Conservation (phyloP, 2,113 vertebrate species). For the Sialia sialis region DNA sequence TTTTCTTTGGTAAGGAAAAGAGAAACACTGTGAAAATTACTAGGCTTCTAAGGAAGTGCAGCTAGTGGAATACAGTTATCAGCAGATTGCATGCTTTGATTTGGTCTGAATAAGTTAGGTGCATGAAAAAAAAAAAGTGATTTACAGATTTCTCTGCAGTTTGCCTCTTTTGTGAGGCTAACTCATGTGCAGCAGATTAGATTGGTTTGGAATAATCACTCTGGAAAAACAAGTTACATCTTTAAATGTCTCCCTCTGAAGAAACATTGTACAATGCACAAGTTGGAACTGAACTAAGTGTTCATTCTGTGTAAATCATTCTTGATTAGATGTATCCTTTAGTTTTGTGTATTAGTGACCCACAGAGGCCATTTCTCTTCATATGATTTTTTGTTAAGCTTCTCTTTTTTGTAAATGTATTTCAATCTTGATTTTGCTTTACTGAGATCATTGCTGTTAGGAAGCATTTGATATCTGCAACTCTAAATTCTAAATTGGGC, state of each 20-base stretch:
- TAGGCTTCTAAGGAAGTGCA: neutral
- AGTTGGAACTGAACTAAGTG: neutral
- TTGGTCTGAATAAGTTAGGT: constrained; percentile 9
- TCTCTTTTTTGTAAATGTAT: neutral
- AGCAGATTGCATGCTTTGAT: constrained; percentile 39
- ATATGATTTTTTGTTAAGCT: neutral
- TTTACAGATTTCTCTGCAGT: constrained; percentile 27
- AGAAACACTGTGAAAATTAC: constrained; percentile 4
- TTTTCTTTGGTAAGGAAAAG: neutral
- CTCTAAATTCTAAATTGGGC: neutral
- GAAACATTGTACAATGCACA: neutral
- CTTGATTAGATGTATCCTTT: neutral
- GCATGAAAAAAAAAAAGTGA: neutral
- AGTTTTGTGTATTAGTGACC: neutral
- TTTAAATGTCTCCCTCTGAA: constrained; percentile 3
- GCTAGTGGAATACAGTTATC: constrained; percentile 15
- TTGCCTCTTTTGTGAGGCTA: neutral
- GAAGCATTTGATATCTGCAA: neutral
- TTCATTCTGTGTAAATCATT: neutral
- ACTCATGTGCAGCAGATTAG: neutral
- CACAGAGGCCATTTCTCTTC: neutral
- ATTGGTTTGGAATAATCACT: neutral
- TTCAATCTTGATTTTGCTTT: neutral
- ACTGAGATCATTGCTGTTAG: neutral
- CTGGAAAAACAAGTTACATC: neutral